Evolutionary conservation across 2,888 invertebrate genomes (phyloP), one percentile per base, ranked within the genome.

Genomic region (Megalurothrips usitatus): DNA sequence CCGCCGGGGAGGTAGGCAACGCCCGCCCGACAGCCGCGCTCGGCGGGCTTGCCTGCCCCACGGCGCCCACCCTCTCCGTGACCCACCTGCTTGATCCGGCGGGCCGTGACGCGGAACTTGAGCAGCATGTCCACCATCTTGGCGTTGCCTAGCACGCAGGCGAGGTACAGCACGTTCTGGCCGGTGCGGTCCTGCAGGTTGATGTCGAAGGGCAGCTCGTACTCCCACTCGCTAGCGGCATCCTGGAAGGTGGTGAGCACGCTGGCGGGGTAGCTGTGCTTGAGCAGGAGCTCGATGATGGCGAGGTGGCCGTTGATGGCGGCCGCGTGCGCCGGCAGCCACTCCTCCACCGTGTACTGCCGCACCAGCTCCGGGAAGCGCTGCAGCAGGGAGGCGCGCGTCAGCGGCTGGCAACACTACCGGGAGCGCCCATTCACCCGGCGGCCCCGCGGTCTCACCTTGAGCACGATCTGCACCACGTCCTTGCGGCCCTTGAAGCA

Each of bases 281-380:
- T 91, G 17, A 98, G 91, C 17, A 99, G 89, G 81, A 94, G 87
- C 81, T 95, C 93, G 81, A 97, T 91, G 52, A 97, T 89, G 17
- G 91, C 86, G 47, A 92, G 89, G 87, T 97, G 96, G 0, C 96
- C 96, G 85, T 96, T 95, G 85, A 96, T 95, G 83, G 94, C 94
- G 78, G 96, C 96, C 11, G 97, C 96, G 89, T 98, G 98, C 34
- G 97, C 89, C 0, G 98, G 97, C 82, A 97, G 88, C 95, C 97
- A 96, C 84, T 94, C 92, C 87, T 97, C 97, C 0, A 96, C 96
- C 0, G 97, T 98, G 83, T 94, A 91, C 88, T 94, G 93, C 90
- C 93, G 88, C 0, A 94, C 92, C 84, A 97, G 91, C 84, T 94
- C 93, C 0, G 97, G 96, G 87, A 96, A 97, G 85, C 92, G 92